Evolutionary conservation across 2,888 invertebrate species (phyloP), one percentile per base, ranked within the genome.

Genomic region (Encarsia formosa): DNA sequence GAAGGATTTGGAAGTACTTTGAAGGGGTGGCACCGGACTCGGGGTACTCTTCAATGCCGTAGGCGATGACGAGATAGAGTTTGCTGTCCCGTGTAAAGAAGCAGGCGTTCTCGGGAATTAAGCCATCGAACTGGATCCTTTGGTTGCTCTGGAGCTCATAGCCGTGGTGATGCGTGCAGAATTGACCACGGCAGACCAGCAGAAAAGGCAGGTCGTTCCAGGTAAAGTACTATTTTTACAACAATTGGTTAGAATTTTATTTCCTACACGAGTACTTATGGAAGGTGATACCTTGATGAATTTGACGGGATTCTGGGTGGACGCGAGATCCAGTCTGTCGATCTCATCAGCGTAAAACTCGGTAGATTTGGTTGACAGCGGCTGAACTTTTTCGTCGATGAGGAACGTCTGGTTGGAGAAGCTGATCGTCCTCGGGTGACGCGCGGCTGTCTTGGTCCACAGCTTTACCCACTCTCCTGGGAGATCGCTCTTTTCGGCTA

Each of bases 241-340:
- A n/a, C n/a, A n/a, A n/a, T n/a, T n/a, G n/a, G n/a, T n/a, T n/a
- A n/a, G n/a, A n/a, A n/a, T n/a, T n/a, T n/a, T n/a, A n/a, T n/a
- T n/a, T n/a, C n/a, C n/a, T n/a, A n/a, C n/a, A n/a, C n/a, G n/a
- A n/a, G n/a, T n/a, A n/a, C n/a, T n/a, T n/a, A n/a, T n/a, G n/a
- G n/a, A n/a, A 13, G 20, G 18, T 16, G 8, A 15, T 43, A 48
- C 52, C 43, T 48, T 43, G 9, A 43, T 32, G 38, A 52, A 52
- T 32, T 32, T 31, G 19, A 39, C 13, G n/a, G 38, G 15, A 1
- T 43, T 38, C 19, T 42, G 8, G 5, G 29, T 5, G 9, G 35
- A 19, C 1, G 42, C 19, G 15, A 35, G 24, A 18, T 39, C 20
- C 15, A 50, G 22, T 32, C 39, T n/a, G 19, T 8, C 18, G 16